Evolutionary conservation across 2,888 invertebrate genomes (phyloP), one percentile per base, ranked within the genome.

Genomic region (Ischnus inquisitorius): DNA sequence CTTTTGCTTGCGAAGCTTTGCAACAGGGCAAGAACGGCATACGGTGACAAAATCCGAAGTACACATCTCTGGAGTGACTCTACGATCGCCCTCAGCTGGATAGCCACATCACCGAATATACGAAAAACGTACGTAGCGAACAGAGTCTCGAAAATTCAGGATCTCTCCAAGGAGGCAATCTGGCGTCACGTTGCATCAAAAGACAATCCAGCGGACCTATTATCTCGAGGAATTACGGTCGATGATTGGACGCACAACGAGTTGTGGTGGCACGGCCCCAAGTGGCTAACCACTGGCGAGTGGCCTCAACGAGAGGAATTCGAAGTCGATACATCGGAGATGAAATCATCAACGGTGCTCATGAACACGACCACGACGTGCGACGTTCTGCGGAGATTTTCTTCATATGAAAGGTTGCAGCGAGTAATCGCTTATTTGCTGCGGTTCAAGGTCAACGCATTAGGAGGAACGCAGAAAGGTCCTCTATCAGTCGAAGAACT

Each of bases 51-150:
- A 64, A 60, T 84, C 22, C 57, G 46, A 0, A 77, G 51, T 2
- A 43, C 67, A 14, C 54, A 69, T 34, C 72, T 88, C 6, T 88
- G 84, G 84, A 81, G 82, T 41, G 88, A 87, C 25, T 68, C 83
- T 12, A 87, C 85, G 6, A 83, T 88, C n/a, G 85, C 83, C 1
- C 43, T 87, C 10, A 68, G 79, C 39, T 88, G 86, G 86, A 76
- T 88, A 8, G 14, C 57, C n/a, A 76, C 81, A 8, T 51, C 64
- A 10, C 25, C 80, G 22, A 72, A 82, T 41, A 78, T 84, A 12
- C 34, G 79, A 2, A 82, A 86, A 43, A 80, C 78, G 14, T 84
- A 80, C 28, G 80, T 84, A 8, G 79, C 74, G 0, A 84, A 86
- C 39, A 19, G 84, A 39, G 78, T 86, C 0, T 46, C 67, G 0